A percentile compares a stretch with the other conserved stretches of the same genome.
phyloP scores from a whole-genome alignment of 2,888 invertebrate species.

The Eupithecia tripunctaria region DNA sequence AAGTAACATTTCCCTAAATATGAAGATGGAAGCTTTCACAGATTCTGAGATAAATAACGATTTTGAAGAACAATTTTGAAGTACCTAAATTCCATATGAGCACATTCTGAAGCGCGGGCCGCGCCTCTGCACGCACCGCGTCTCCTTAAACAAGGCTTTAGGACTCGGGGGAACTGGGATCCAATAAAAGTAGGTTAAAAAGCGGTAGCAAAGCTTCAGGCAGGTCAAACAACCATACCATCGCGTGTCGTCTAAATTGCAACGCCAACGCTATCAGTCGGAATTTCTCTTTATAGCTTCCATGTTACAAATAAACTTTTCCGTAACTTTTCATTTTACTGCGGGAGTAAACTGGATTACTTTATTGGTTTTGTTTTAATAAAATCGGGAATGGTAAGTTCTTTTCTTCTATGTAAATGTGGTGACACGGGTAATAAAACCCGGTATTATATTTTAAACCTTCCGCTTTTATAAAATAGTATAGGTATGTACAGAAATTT shows the following conservation, averaged over 20 bases:
- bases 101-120: too few relatives aligned
- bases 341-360: constrained; percentile 19
- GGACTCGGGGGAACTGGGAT: not conserved
- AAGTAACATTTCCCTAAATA: too few relatives aligned
- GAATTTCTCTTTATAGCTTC: constrained; percentile 28
- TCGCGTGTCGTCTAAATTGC: constrained; percentile 33
- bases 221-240: constrained; percentile 6
- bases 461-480: too few relatives aligned
- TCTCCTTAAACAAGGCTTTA: too few relatives aligned
- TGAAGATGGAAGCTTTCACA: too few relatives aligned
- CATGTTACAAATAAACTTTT: constrained; percentile 23
- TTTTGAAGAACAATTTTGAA: too few relatives aligned
- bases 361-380: constrained; percentile 20
- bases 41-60: too few relatives aligned
- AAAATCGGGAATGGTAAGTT: constrained; percentile 6
- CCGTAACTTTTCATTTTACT: constrained; percentile 26
- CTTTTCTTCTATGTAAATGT: constrained; percentile 3
- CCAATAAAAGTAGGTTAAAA: constrained; percentile 3
- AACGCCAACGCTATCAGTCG: constrained; percentile 21
- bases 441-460: not conserved
- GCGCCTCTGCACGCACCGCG: too few relatives aligned
- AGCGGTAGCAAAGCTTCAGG: not conserved
- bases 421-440: constrained; percentile 4
- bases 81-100: too few relatives aligned
- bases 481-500: too few relatives aligned